Percentiles rank a stretch among this genome's conserved stretches.
Evolutionary conservation across 2,113 vertebrate genomes (phyloP).

Genomic region (Oenanthe melanoleuca): DNA sequence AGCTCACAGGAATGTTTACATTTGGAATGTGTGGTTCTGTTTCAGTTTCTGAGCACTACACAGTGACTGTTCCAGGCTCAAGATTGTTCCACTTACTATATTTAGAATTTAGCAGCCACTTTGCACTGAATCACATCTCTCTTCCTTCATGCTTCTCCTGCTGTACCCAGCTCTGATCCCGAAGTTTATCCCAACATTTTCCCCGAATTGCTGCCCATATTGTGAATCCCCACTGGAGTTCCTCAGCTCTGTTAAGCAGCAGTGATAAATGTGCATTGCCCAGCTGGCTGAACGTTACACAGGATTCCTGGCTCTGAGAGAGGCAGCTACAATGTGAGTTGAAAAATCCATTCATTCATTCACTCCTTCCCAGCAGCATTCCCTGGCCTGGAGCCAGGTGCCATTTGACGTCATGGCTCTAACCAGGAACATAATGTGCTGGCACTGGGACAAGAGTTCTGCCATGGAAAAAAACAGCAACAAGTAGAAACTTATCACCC

Average conservation of each 20-base stretch:
- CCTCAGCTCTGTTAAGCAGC: neutral
- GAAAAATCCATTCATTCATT: constrained; percentile 53
- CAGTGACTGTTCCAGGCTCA: neutral
- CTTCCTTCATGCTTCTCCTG: neutral
- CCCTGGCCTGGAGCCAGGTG: constrained; percentile 73
- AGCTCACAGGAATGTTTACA: neutral
- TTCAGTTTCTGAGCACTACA: neutral
- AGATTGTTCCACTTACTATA: neutral
- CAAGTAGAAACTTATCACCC: constrained; percentile 24
- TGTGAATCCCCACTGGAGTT: neutral
- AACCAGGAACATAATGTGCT: constrained; percentile 82
- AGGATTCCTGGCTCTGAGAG: neutral
- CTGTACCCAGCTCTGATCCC: neutral
- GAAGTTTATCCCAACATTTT: neutral
- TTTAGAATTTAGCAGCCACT: neutral
- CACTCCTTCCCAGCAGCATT: constrained; percentile 63
- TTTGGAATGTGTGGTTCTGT: neutral
- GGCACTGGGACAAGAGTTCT: constrained; percentile 60
- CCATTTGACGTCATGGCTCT: constrained; percentile 75
- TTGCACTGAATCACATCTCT: neutral
- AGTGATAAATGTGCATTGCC: neutral
- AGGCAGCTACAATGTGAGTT: constrained; percentile 8
- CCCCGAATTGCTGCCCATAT: neutral
- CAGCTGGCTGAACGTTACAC: neutral
- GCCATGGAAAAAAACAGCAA: constrained; percentile 28